phyloP scores from a whole-genome alignment of 2,888 invertebrate genomes.

The Eupithecia subumbrata region DNA sequence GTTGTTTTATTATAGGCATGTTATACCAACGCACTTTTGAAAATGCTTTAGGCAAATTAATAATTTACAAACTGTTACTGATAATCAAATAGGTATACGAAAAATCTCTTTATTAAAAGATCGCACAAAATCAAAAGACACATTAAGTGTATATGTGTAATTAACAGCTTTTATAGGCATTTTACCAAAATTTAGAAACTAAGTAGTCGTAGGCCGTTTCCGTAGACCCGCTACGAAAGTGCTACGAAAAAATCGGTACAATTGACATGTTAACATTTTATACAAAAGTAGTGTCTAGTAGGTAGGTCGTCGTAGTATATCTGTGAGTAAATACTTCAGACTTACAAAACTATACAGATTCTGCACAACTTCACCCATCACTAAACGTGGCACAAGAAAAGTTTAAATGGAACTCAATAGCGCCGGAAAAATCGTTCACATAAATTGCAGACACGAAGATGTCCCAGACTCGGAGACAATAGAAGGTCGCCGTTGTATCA shows the following conservation, averaged over 20 bases:
- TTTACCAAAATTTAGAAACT: background rate
- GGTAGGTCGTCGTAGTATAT: background rate
- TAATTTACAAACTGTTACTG: background rate
- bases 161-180: background rate
- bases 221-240: slow-evolving; percentile 17
- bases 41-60: background rate
- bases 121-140: background rate
- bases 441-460: slow-evolving; percentile 48
- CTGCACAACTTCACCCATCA: background rate
- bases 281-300: background rate
- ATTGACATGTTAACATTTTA: background rate
- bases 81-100: background rate
- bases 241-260: slow-evolving; percentile 21
- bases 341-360: background rate
- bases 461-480: slow-evolving; percentile 70
- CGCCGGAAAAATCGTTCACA: slow-evolving; percentile 18
- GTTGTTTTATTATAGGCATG: background rate
- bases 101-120: background rate
- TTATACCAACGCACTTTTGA: background rate
- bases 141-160: background rate
- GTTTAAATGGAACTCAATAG: slow-evolving; percentile 7
- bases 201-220: background rate
- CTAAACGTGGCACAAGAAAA: background rate
- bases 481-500: slow-evolving; percentile 77
- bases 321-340: background rate